Evolutionary conservation across 2,113 vertebrate species (phyloP), one percentile per base, ranked within the genome.

Genomic region (Ellobius talpinus): DNA sequence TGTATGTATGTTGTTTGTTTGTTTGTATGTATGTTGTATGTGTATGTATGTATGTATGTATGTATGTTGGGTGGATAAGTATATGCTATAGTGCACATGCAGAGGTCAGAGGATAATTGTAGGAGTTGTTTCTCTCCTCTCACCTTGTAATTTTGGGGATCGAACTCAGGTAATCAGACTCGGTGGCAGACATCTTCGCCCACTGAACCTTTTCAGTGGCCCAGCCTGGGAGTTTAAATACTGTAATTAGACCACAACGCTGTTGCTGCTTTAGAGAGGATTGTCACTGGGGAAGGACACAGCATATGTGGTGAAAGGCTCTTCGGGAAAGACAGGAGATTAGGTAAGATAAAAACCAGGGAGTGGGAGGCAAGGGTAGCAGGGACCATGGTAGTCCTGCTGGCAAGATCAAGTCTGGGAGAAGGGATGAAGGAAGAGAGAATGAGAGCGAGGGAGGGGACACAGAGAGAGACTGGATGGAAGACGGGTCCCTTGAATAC

Each of bases 321-420:
- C 29, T 26, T 16, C 19, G 4, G 11, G 65, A 89, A 85, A 50
- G 7, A 13, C 19, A 0, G 16, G 33, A 76, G 16, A 47, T 0
- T 31, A 45, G 24, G 11, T 16, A 16, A n/a, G 65, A 17, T 8
- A 5, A 39, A 31, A 61, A 11, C 14, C 9, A 2, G 21, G 8
- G 11, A 0, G 4, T 42, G 70, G 45, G 65, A 6, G 5, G 36
- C 16, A 4, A 17, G 63, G 29, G 19, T 29, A 24, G 17, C 0
- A 33, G n/a, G 31, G 68, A 52, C 21, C 50, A 0, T 0, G 19
- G 26, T 2, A 1, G 2, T 2, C 1, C 4, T 9, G 9, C 9
- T 1, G 12, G n/a, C 7, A 24, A 47, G 65, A 5, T 16, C 45
- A 21, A 33, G 52, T 16, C 50, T 36, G 29, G 29, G 36, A 70